phyloP scores from a whole-genome alignment of 2,888 invertebrate species.

The Saturnia japonica region DNA sequence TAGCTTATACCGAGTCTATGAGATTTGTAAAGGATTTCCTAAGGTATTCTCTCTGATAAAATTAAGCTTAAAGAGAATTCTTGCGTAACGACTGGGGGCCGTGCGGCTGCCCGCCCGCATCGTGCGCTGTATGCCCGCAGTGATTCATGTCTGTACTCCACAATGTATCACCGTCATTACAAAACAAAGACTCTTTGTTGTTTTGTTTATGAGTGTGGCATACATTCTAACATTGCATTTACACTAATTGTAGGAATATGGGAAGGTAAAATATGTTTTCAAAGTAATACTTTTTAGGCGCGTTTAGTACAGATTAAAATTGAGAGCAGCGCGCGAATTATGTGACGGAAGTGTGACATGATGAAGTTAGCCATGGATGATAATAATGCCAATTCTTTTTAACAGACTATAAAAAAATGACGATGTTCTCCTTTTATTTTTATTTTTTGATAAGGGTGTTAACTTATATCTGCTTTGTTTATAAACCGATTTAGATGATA shows the following conservation, averaged over 20 bases:
- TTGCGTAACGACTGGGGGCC: not conserved
- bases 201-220: slow-evolving; percentile 15
- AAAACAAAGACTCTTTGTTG: slow-evolving; percentile 31
- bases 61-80: not conserved
- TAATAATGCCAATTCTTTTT: too few species aligned
- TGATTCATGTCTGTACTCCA: slow-evolving; percentile 18
- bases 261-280: not conserved
- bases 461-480: too few species aligned
- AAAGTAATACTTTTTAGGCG: too few species aligned
- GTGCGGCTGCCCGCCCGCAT: slow-evolving; percentile 9
- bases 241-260: not conserved
- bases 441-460: too few species aligned
- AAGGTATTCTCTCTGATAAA: slow-evolving; percentile 8
- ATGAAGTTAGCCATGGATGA: too few species aligned
- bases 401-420: too few species aligned
- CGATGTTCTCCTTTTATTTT: too few species aligned
- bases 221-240: slow-evolving; percentile 3
- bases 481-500: too few species aligned
- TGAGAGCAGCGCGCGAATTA: too few species aligned
- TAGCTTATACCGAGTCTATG: not conserved
- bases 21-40: slow-evolving; percentile 1
- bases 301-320: too few species aligned
- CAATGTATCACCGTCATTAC: slow-evolving; percentile 26
- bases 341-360: too few species aligned
- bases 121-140: not conserved